Conservation (phyloP, 2,888 invertebrate genomes). For the Brachynemurus nebulosus region DNA sequence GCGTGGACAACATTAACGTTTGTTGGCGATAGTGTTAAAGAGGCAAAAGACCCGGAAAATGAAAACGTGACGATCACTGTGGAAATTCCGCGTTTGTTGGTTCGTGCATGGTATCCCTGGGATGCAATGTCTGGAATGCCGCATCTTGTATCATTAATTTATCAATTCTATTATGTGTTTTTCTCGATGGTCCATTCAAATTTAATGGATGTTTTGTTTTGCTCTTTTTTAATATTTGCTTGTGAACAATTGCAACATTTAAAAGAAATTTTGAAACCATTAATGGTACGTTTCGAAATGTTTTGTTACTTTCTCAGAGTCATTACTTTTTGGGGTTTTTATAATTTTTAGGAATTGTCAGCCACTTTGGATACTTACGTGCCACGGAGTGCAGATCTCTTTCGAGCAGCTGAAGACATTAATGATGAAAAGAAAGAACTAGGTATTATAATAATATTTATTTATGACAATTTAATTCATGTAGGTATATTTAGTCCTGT, state of each 20-base stretch:
- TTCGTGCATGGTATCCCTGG: slow-evolving; percentile 71
- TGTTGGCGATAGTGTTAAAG: slow-evolving; percentile 60
- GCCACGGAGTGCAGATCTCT: slow-evolving; percentile 57
- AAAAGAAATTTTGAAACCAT: slow-evolving; percentile 73
- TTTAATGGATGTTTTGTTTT: slow-evolving; percentile 61
- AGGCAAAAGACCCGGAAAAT: slow-evolving; percentile 51
- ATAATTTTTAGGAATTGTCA: slow-evolving; percentile 45
- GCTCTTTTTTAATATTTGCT: slow-evolving; percentile 72
- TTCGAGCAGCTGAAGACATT: slow-evolving; percentile 46
- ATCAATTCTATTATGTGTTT: slow-evolving; percentile 38
- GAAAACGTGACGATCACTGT: slow-evolving; percentile 52
- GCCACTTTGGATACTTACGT: slow-evolving; percentile 66
- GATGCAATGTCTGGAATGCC: slow-evolving; percentile 53
- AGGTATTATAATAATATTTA: too few species aligned
- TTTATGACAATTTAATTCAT: too few species aligned
- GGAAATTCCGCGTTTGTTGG: slow-evolving; percentile 54
- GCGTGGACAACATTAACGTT: slow-evolving; percentile 72
- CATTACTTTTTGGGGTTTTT: neutral
- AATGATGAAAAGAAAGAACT: too few species aligned
- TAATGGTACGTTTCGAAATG: slow-evolving; percentile 39
- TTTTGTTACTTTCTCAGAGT: too few species aligned
- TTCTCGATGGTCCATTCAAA: slow-evolving; percentile 34
- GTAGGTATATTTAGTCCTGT: too few species aligned
- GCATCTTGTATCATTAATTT: slow-evolving; percentile 50
- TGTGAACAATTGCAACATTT: slow-evolving; percentile 76